These are phyloP conservation scores for Myocastor coypus DNA, from an alignment of 2,113 vertebrate genomes.

Conservation along the genomic window DNA sequence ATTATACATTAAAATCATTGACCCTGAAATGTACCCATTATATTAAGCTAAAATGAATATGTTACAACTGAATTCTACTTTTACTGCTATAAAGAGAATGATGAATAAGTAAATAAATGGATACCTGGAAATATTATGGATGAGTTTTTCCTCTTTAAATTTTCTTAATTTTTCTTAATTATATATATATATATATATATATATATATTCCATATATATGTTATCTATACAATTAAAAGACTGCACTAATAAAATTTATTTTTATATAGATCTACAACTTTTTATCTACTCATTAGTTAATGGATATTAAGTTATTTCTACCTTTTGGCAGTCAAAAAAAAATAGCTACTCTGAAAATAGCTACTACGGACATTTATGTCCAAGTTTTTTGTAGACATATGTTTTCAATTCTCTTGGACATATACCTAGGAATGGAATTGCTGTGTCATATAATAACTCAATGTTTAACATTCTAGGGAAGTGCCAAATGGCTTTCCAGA, in stretches of 20 bases:
- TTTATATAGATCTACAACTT: neutral
- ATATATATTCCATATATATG: too few relatives aligned
- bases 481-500: slow-evolving; percentile 23
- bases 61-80: neutral
- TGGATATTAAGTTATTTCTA: neutral
- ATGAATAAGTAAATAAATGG: neutral
- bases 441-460: slow-evolving; percentile 15
- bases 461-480: slow-evolving; percentile 6
- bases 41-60: neutral
- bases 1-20: neutral
- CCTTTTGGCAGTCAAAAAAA: neutral
- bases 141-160: neutral
- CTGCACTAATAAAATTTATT: neutral
- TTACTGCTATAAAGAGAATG: neutral
- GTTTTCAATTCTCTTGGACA: slow-evolving; percentile 45
- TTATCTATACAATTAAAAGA: neutral
- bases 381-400: slow-evolving; percentile 11
- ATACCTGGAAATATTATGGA: neutral
- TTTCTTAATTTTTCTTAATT: too few relatives aligned
- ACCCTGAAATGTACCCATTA: neutral
- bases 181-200: too few relatives aligned
- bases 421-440: slow-evolving; percentile 31
- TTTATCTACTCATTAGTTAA: neutral
- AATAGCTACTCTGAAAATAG: neutral
- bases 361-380: neutral